A percentile compares a stretch with the other conserved stretches of the same genome.
Conservation (phyloP, 2,113 vertebrate genomes). For the Chaetura pelagica region DNA sequence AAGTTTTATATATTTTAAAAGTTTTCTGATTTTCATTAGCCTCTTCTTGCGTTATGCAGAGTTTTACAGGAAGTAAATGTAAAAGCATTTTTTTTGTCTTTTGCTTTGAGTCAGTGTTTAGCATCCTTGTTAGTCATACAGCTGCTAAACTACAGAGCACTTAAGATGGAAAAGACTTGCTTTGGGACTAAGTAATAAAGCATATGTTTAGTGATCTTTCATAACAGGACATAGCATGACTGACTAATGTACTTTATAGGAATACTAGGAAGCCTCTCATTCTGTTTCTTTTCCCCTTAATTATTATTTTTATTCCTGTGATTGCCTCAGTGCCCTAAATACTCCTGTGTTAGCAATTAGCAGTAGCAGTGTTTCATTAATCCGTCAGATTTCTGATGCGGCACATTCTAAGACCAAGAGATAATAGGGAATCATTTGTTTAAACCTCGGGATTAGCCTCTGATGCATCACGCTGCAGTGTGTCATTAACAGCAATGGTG, state of each 20-base stretch:
- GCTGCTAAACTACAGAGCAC: neutral
- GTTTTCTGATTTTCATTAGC: neutral
- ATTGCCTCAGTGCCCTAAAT: constrained; percentile 73
- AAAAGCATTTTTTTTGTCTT: neutral
- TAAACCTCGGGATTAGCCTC: constrained; percentile 79
- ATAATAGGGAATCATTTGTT: constrained; percentile 77
- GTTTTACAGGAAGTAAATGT: neutral
- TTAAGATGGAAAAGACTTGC: neutral
- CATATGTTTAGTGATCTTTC: neutral
- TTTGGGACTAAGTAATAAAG: neutral
- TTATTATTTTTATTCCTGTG: constrained; percentile 49
- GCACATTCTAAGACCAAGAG: constrained; percentile 77
- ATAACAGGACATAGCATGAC: constrained; percentile 33
- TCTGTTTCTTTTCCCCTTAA: neutral
- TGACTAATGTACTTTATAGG: constrained; percentile 62
- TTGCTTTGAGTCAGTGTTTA: neutral
- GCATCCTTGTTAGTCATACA: neutral
- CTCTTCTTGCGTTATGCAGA: neutral
- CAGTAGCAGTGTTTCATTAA: constrained; percentile 85
- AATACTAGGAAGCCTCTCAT: constrained; percentile 51
- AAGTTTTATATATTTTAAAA: neutral
- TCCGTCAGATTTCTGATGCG: constrained; percentile 78
- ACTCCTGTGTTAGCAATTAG: constrained; percentile 88
- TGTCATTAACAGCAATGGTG: constrained; percentile 18
- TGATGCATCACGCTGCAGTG: constrained; percentile 2